A percentile compares a stretch with the other conserved stretches of the same genome.
Evolutionary conservation across 2,888 invertebrate genomes (phyloP).

Genomic region (Alloscopus bannaensis): DNA sequence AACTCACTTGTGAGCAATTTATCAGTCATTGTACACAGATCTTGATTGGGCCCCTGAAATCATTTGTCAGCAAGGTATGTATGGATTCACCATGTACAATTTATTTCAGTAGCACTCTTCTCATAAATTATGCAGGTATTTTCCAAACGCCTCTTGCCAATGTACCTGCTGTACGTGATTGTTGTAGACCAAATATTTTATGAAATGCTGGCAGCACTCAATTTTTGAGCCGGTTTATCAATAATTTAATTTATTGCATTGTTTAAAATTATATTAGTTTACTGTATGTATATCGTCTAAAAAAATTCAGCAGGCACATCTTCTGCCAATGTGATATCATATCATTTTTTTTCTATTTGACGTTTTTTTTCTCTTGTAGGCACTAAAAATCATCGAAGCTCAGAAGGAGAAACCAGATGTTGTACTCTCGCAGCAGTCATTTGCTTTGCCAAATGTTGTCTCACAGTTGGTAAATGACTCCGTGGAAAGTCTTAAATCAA

Average conservation of each 20-base stretch:
- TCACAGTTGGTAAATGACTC: slow-evolving; percentile 71
- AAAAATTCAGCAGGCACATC: no score
- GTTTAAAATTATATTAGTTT: slow-evolving; percentile 16
- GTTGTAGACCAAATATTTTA: no score
- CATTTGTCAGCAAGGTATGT: slow-evolving; percentile 85
- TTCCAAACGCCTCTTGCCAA: not conserved
- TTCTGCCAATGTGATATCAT: no score
- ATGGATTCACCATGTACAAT: no score
- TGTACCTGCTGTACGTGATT: not conserved
- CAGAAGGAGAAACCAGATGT: slow-evolving; percentile 79
- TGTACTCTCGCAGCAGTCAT: slow-evolving; percentile 72
- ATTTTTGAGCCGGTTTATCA: not conserved
- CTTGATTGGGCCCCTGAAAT: slow-evolving; percentile 84
- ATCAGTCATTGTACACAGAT: slow-evolving; percentile 87
- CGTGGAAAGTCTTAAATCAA: slow-evolving; percentile 80
- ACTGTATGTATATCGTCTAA: slow-evolving; percentile 13
- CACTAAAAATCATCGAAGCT: slow-evolving; percentile 82
- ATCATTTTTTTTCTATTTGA: slow-evolving; percentile 28
- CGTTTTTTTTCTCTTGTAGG: slow-evolving; percentile 68
- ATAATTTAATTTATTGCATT: slow-evolving; percentile 14
- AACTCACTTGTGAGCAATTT: slow-evolving; percentile 91
- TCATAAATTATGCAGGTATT: not conserved
- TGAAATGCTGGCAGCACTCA: no score
- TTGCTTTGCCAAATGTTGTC: slow-evolving; percentile 71
- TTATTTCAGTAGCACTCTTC: no score